These are phyloP conservation scores for Hyperopisus bebe DNA, from an alignment of 2,113 vertebrate genomes.

Conservation along the genomic window DNA sequence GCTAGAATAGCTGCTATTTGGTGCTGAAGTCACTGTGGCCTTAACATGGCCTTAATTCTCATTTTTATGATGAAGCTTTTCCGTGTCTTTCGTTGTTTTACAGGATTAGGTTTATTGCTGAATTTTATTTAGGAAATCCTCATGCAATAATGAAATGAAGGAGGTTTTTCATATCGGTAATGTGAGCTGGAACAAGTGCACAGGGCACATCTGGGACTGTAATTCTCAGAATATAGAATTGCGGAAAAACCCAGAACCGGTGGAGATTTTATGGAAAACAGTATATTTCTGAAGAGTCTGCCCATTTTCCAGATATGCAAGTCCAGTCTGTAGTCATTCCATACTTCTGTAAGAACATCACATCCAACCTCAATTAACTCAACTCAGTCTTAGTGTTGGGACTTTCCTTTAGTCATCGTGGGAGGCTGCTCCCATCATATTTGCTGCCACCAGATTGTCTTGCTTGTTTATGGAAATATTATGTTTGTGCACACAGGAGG, in stretches of 20 bases:
- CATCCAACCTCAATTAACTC: neutral
- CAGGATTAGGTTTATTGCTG: neutral
- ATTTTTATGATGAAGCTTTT: neutral
- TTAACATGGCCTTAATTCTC: neutral
- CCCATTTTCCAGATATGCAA: neutral
- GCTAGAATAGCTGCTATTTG: neutral
- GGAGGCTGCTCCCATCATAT: neutral
- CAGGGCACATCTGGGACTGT: neutral
- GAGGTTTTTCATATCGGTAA: neutral
- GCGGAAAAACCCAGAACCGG: neutral
- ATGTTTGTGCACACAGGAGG: neutral
- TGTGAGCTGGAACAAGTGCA: neutral
- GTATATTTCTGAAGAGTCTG: neutral
- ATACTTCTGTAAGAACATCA: neutral
- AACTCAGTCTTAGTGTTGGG: neutral
- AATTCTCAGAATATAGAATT: neutral
- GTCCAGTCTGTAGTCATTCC: neutral
- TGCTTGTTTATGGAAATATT: neutral
- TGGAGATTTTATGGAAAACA: neutral
- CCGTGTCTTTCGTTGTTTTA: neutral
- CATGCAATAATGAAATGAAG: neutral
- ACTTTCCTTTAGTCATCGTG: neutral
- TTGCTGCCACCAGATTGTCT: neutral
- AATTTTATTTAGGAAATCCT: slow-evolving; percentile 4
- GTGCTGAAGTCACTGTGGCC: neutral